Percentiles rank a stretch among this genome's conserved stretches.
These are phyloP conservation scores for Dasypus novemcinctus DNA, from an alignment of 2,113 vertebrate genomes.

Conservation along the genomic window DNA sequence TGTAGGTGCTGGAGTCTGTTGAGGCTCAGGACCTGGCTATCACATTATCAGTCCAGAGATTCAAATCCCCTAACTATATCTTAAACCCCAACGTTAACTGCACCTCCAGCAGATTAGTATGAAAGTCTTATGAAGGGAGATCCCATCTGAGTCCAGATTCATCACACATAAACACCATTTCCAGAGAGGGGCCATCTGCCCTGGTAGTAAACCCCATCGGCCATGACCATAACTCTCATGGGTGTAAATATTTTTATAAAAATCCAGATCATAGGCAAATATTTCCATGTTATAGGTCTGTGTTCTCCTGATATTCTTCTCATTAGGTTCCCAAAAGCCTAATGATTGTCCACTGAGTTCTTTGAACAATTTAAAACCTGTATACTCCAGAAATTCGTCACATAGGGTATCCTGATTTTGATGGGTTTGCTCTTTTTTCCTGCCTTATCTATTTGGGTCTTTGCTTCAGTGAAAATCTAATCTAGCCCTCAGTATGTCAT, in stretches of 20 bases:
- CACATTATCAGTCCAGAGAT: no score
- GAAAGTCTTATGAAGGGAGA: no score
- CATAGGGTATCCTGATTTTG: background rate
- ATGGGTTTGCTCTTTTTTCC: background rate
- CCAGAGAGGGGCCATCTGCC: no score
- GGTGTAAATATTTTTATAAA: background rate
- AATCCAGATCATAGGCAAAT: background rate
- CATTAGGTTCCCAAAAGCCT: background rate
- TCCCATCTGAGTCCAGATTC: no score
- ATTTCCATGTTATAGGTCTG: background rate
- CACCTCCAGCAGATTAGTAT: no score
- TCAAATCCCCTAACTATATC: no score
- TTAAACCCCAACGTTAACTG: no score
- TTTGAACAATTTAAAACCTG: background rate
- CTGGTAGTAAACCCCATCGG: no score
- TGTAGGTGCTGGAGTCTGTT: no score
- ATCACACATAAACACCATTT: no score
- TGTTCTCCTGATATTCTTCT: background rate
- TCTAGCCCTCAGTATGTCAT: background rate
- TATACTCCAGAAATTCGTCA: background rate
- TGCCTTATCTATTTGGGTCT: background rate
- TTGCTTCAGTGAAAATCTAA: background rate
- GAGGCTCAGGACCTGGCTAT: no score
- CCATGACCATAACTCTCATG: no score
- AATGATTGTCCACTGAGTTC: background rate